Conservation (phyloP, 2,797 vertebrate species). For the Sebastes taczanowskii region DNA sequence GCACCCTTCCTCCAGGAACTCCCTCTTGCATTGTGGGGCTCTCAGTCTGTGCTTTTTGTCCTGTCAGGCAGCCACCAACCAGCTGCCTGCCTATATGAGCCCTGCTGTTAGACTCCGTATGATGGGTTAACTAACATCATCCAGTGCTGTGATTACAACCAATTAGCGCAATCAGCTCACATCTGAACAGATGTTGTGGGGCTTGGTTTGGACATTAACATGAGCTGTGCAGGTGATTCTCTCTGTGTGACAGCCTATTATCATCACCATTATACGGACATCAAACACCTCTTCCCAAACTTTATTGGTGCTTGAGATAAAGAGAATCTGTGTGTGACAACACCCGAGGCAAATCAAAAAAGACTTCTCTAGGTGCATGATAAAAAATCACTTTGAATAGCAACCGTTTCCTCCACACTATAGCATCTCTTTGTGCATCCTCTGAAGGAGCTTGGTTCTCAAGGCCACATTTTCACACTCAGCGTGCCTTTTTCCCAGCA, state of each 20-base stretch:
- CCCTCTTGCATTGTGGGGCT: constrained; percentile 79
- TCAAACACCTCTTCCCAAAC: not conserved
- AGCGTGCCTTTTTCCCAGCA: constrained; percentile 61
- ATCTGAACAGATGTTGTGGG: constrained; percentile 17
- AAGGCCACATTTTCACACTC: constrained; percentile 69
- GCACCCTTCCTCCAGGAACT: constrained; percentile 77
- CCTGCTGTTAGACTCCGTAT: constrained; percentile 68
- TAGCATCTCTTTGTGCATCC: constrained; percentile 62
- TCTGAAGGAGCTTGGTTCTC: constrained; percentile 58
- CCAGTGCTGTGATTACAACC: constrained; percentile 44
- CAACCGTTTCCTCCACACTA: constrained; percentile 24
- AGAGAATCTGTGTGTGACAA: constrained; percentile 7
- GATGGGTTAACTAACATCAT: constrained; percentile 64
- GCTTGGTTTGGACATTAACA: not conserved
- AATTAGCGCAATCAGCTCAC: constrained; percentile 37
- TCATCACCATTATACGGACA: not conserved
- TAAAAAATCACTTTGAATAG: constrained; percentile 72
- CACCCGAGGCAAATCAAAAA: constrained; percentile 44
- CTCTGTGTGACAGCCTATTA: not conserved
- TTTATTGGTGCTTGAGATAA: not conserved
- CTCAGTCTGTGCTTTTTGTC: constrained; percentile 69
- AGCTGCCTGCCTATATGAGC: constrained; percentile 74
- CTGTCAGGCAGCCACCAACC: constrained; percentile 60
- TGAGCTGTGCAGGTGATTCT: not conserved
- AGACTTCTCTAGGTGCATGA: constrained; percentile 52